Conservation (phyloP, 2,113 vertebrate genomes). For the Myanophis thanlyinensis region DNA sequence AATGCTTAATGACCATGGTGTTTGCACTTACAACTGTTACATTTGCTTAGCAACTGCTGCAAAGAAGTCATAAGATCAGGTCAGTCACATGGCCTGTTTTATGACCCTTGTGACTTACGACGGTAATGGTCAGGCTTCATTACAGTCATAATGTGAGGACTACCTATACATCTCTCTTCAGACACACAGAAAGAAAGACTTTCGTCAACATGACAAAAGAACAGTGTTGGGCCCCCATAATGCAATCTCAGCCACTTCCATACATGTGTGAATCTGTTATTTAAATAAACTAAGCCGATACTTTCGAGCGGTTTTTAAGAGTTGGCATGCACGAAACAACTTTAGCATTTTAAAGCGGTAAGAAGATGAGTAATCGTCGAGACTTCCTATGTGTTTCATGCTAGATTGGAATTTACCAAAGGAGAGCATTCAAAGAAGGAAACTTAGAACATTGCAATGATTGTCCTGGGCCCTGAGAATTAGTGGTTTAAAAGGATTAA, state of each 20-base stretch:
- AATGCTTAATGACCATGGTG: neutral
- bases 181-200: neutral
- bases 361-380: neutral
- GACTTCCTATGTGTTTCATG: neutral
- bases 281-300: neutral
- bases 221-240: neutral
- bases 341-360: neutral
- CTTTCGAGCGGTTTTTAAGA: neutral
- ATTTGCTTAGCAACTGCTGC: neutral
- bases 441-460: neutral
- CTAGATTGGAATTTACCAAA: neutral
- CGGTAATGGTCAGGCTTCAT: neutral
- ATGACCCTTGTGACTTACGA: neutral
- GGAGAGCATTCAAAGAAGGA: neutral
- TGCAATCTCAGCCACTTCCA: neutral
- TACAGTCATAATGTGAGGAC: neutral
- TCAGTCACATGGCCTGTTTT: neutral
- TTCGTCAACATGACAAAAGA: neutral
- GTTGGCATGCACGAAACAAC: neutral
- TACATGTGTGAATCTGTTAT: neutral
- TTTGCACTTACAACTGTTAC: neutral
- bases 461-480: neutral
- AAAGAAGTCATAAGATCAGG: neutral
- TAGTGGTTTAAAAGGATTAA: neutral
- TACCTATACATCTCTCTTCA: neutral